Base-by-base conservation (phyloP, 2,888 invertebrate genomes). In the Therioaphis trifolii region DNA sequence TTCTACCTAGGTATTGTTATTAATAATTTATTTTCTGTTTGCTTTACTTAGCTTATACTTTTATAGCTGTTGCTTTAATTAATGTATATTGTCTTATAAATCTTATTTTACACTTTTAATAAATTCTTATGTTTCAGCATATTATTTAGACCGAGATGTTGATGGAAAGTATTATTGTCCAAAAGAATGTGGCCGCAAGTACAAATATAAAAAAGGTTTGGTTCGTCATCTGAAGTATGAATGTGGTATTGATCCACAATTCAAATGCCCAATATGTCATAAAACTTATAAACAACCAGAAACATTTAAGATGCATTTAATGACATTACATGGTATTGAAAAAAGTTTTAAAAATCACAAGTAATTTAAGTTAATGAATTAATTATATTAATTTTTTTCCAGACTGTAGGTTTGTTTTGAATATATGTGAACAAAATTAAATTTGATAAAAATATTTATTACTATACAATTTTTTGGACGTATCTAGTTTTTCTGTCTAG, bases 221-320 rank as follows among this genome's bases (percentile, higher is more conserved):
- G 92, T 91, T 86, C 89, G 92, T 74, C 92, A 92, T 87, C 89
- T 91, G 84, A 89, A 90, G 85, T 91, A 91, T 87, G 92, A 92
- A 87, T 92, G 92, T 86, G 91, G 91, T 0, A 89, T 90, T 79
- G 91, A 91, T 86, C 92, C 92, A 1, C 91, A 91, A 87, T 92
- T 92, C 87, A 91, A 91, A 86, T 92, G 92, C 85, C 90, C 90
- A 63, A 89, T 91, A 87, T 92, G 92, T 88, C 21, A n/a, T 63
- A 82, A 72, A 77, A 66, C 58, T 4, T 85, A 84, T 66, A 85
- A 84, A 35, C 85, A 85, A 78, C 84, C 76, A 43, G 84, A 78
- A 72, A 85, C 77, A 15, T 85, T 71, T 46, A 85, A 84, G 18
- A 72, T 78, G 61, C 85, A 85, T 84, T 82, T 84, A 46, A 46